Evolutionary conservation across 2,797 vertebrate species (phyloP).

Genomic region (Limosa lapponica): DNA sequence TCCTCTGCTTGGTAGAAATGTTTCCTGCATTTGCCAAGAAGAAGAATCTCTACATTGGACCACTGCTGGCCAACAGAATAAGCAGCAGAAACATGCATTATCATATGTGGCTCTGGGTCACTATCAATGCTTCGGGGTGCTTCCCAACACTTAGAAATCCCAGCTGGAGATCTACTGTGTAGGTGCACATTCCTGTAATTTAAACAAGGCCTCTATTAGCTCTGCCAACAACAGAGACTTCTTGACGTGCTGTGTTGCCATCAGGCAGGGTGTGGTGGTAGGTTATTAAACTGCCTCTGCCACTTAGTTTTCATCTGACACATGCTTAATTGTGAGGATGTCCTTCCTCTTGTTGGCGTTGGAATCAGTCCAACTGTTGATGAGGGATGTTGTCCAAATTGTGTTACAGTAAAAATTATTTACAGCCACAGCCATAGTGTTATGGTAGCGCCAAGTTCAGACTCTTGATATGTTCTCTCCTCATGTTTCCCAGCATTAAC

Average conservation of each 20-base stretch:
- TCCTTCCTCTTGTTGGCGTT: slow-evolving; percentile 44
- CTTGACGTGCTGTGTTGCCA: background rate
- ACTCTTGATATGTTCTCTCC: background rate
- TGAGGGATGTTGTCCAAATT: background rate
- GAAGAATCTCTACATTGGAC: background rate
- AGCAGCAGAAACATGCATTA: background rate
- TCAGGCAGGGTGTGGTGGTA: slow-evolving; percentile 2
- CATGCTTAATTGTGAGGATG: slow-evolving; percentile 59
- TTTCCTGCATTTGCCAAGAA: background rate
- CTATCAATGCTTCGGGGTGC: background rate
- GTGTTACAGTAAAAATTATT: background rate
- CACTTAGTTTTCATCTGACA: slow-evolving; percentile 49
- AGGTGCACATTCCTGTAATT: background rate
- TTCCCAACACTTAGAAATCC: background rate
- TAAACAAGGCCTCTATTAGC: background rate
- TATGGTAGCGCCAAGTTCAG: background rate
- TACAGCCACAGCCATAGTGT: background rate
- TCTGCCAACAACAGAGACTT: background rate
- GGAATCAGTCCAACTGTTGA: background rate
- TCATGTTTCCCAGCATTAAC: background rate
- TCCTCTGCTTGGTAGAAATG: background rate
- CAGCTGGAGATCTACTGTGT: background rate
- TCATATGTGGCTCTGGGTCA: too few relatives aligned
- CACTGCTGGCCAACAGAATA: background rate
- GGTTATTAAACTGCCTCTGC: background rate